These are phyloP conservation scores for Eolophus roseicapilla DNA, from an alignment of 2,113 vertebrate species.

Conservation along the genomic window DNA sequence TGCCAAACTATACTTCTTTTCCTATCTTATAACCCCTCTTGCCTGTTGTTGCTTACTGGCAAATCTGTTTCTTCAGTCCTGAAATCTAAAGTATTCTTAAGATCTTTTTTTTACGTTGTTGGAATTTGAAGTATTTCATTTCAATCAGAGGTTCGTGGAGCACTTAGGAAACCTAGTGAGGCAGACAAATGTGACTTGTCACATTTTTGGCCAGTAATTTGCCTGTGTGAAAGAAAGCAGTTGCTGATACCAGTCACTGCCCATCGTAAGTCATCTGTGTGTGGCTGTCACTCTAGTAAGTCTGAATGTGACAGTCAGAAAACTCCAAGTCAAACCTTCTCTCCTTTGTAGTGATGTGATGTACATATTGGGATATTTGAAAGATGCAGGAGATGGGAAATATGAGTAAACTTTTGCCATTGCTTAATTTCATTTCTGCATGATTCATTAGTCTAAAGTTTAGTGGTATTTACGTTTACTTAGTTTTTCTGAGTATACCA, in stretches of 20 bases:
- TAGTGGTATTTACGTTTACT: neutral
- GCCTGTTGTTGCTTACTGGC: neutral
- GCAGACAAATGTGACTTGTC: neutral
- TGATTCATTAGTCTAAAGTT: neutral
- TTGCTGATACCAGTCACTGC: neutral
- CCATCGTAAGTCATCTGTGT: neutral
- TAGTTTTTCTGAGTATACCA: neutral
- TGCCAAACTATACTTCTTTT: neutral
- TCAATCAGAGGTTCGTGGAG: neutral
- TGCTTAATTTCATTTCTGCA: neutral
- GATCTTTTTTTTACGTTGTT: rapidly evolving
- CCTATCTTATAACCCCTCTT: neutral
- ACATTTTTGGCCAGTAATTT: neutral
- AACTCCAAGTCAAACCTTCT: neutral
- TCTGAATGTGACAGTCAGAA: neutral
- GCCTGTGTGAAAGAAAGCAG: neutral
- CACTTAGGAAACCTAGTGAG: neutral
- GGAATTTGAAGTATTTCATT: neutral
- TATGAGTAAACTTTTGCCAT: neutral
- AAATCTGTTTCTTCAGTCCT: neutral
- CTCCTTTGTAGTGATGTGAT: neutral
- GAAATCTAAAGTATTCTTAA: neutral
- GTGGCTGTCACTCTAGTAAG: neutral
- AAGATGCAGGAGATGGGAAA: neutral
- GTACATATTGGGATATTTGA: neutral